Evolutionary conservation across 2,888 invertebrate genomes (phyloP).

Genomic region (Mantis religiosa): DNA sequence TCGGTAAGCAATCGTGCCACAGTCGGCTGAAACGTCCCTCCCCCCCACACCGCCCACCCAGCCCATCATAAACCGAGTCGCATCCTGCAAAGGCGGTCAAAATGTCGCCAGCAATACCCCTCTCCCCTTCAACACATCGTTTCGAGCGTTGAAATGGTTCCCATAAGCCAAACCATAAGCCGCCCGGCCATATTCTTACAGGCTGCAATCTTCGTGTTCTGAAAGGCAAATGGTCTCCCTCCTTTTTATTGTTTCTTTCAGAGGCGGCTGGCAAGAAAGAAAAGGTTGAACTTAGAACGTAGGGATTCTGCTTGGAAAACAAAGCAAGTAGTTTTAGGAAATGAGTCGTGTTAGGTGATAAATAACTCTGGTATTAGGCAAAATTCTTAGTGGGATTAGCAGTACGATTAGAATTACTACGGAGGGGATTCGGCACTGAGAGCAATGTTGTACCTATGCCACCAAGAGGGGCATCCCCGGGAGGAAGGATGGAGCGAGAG

Average conservation of each 20-base stretch:
- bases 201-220: conserved; percentile 28
- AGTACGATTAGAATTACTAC: no score
- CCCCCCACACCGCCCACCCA: no score
- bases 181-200: conserved; percentile 26
- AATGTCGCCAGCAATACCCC: conserved; percentile 21
- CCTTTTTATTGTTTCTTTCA: neutral
- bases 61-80: conserved; percentile 26
- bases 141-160: conserved; percentile 23
- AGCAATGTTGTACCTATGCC: no score
- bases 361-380: no score
- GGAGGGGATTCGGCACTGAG: no score
- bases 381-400: no score
- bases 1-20: conserved; percentile 24
- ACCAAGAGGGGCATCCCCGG: no score
- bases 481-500: no score
- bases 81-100: conserved; percentile 29
- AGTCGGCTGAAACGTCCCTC: neutral
- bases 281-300: neutral
- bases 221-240: conserved; percentile 23
- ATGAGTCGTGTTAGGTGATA: neutral
- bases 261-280: neutral
- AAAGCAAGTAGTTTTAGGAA: neutral
- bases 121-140: conserved; percentile 20
- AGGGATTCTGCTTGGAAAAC: no score
- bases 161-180: conserved; percentile 30